These are phyloP conservation scores for Parotia lawesii DNA, from an alignment of 2,113 vertebrate genomes.

Conservation along the genomic window DNA sequence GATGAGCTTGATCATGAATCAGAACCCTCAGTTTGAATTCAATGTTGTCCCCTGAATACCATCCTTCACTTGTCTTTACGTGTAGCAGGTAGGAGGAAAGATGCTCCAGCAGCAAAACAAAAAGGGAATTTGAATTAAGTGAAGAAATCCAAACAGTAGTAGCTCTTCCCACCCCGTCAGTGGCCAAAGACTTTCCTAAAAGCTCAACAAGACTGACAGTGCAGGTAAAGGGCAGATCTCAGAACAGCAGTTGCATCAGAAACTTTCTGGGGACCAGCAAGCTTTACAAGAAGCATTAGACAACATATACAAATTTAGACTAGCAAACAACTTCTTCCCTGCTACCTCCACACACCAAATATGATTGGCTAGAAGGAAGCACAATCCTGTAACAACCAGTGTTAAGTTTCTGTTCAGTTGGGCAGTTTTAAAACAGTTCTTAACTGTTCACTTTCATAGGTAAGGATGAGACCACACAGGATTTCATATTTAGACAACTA, in stretches of 20 bases:
- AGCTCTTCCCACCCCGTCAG: background rate
- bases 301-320: background rate
- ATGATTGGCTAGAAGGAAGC: background rate
- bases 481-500: background rate
- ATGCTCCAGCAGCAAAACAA: background rate
- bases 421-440: background rate
- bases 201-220: background rate
- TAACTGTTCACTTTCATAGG: background rate
- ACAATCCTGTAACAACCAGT: background rate
- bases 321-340: background rate
- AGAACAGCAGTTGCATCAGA: background rate
- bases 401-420: background rate
- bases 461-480: background rate
- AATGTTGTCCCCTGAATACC: background rate
- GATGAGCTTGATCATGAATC: background rate
- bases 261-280: background rate
- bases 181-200: background rate
- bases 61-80: fast-evolving
- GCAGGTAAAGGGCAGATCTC: background rate
- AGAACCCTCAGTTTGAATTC: background rate
- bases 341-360: background rate
- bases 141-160: background rate
- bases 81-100: background rate
- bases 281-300: background rate
- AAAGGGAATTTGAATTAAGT: background rate